Evolutionary conservation across 2,113 vertebrate species (phyloP).

Genomic region (Oncorhynchus kisutch): DNA sequence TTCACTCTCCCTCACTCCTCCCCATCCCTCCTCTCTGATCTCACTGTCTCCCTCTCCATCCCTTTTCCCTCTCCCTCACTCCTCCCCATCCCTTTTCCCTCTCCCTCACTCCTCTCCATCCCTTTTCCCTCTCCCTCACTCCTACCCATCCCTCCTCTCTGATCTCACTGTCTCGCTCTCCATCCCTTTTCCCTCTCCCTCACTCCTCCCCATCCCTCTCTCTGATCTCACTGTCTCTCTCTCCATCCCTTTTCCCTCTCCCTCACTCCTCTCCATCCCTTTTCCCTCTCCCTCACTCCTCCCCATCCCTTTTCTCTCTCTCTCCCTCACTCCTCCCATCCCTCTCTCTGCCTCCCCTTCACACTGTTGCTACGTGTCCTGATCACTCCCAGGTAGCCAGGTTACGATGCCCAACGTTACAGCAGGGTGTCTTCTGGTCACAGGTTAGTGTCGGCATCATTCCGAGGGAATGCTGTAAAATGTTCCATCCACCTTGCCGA

Average conservation of each 20-base stretch:
- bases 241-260: not conserved
- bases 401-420: conserved; percentile 11
- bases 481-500: conserved; percentile 19
- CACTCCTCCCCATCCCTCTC: not conserved
- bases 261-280: not conserved
- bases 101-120: too few species aligned
- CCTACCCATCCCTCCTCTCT: not conserved
- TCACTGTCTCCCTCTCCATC: not conserved
- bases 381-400: too few species aligned
- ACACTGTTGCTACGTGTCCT: too few species aligned
- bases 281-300: too few species aligned
- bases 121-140: not conserved
- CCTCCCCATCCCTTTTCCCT: too few species aligned
- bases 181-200: not conserved
- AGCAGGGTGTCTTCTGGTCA: conserved; percentile 31
- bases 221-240: too few species aligned
- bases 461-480: conserved; percentile 15
- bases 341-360: not conserved
- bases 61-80: not conserved
- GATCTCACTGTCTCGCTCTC: not conserved
- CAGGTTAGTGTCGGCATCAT: conserved; percentile 26
- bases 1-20: not conserved
- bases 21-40: not conserved
- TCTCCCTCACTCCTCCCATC: not conserved
- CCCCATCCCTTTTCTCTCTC: not conserved